Evolutionary conservation across 2,113 vertebrate species (phyloP).

Genomic region (Hystrix brachyura): DNA sequence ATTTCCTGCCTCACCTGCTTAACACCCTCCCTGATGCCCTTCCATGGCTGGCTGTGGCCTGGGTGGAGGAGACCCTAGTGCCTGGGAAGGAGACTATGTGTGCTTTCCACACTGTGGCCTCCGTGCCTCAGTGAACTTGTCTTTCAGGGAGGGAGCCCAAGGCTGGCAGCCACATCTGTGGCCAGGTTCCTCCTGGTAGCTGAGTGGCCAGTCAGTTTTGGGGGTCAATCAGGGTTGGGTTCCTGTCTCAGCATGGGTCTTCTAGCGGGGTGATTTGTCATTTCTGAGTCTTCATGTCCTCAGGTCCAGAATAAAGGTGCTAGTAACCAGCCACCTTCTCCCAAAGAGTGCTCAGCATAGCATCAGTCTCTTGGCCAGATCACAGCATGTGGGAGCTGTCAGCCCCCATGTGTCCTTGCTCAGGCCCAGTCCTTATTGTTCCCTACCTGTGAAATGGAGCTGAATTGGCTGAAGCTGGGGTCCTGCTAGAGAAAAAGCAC

Average conservation of each 20-base stretch:
- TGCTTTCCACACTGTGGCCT: neutral
- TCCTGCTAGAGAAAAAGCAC: neutral
- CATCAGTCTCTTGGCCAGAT: neutral
- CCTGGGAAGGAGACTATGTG: neutral
- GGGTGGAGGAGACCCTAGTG: neutral
- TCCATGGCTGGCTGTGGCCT: neutral
- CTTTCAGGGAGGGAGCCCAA: neutral
- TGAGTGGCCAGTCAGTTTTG: neutral
- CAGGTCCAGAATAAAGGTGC: constrained; percentile 1
- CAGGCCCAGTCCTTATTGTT: neutral
- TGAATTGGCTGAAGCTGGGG: neutral
- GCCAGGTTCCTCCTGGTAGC: neutral
- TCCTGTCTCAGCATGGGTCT: neutral
- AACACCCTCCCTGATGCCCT: neutral
- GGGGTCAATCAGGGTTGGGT: neutral
- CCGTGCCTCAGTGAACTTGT: neutral
- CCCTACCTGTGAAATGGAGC: neutral
- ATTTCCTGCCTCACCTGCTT: constrained; percentile 11
- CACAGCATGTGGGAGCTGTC: neutral
- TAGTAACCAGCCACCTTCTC: neutral
- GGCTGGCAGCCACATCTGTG: neutral
- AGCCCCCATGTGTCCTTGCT: neutral
- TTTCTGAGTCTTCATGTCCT: constrained; percentile 3
- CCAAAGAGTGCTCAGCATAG: neutral
- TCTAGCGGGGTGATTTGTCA: constrained; percentile 5